Evolutionary conservation across 2,888 invertebrate genomes (phyloP).

Genomic region (Conistra vaccinii): DNA sequence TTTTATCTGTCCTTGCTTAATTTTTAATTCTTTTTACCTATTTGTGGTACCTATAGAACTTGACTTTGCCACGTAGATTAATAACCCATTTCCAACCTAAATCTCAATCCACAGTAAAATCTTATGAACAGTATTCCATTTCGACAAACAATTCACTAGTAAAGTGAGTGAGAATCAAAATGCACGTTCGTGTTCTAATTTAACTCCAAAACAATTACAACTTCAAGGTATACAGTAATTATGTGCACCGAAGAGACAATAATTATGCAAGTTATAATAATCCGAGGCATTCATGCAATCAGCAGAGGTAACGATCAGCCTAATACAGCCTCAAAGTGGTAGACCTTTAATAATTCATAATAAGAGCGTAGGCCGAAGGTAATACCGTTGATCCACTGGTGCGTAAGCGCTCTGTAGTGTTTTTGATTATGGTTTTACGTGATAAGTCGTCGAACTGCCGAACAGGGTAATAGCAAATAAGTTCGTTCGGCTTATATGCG

Average conservation of each 20-base stretch:
- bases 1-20: too few species aligned
- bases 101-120: neutral
- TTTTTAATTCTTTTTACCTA: too few species aligned
- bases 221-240: slow-evolving; percentile 20
- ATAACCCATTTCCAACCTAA: neutral
- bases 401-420: slow-evolving; percentile 11
- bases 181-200: neutral
- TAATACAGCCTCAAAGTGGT: slow-evolving; percentile 51
- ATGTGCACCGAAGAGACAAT: slow-evolving; percentile 30
- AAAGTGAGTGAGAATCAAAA: neutral
- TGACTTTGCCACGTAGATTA: too few species aligned
- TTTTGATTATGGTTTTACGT: neutral
- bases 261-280: slow-evolving; percentile 53
- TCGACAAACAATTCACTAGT: neutral
- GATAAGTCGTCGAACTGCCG: too few species aligned
- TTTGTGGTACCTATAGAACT: too few species aligned
- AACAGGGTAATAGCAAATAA: too few species aligned
- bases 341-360: slow-evolving; percentile 61
- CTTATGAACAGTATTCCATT: neutral
- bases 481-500: too few species aligned
- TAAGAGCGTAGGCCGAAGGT: slow-evolving; percentile 49
- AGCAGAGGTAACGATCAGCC: slow-evolving; percentile 42
- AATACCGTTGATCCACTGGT: slow-evolving; percentile 15
- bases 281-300: slow-evolving; percentile 41
- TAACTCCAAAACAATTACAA: neutral